Evolutionary conservation across 2,888 invertebrate species (phyloP), one percentile per base, ranked within the genome.

Genomic region (Himalopsyche japonica): DNA sequence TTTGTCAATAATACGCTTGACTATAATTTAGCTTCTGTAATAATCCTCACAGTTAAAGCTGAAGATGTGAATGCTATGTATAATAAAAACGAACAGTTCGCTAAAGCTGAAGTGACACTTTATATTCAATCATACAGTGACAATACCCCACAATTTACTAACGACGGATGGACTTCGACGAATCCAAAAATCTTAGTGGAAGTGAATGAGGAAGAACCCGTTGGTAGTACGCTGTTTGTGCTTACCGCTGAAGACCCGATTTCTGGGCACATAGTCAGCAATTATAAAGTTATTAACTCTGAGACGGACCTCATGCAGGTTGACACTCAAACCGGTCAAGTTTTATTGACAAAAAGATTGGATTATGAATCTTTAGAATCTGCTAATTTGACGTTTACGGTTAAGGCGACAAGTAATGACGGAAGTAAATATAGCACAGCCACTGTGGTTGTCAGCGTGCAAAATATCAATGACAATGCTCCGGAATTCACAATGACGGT

Each of bases 51-150:
- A 0, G 92, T 96, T 0, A 93, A 94, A 90, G 97, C 94, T 0
- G 90, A 91, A 27, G 97, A 97, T 89, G 86, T 93, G 3, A 96
- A 96, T 88, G 97, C 96, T 0, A 93, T 94, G 86, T 91, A 94
- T 0, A 92, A 95, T 87, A 93, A 92, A 80, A 94, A 95, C 2
- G 90, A 91, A 1, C 96, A 96, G 89, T 92, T 93, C 76, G 94
- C 94, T 79, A 90, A 92, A 81, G 94, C 93, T 0, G 96, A 96
- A 88, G 94, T 96, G 7, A 96, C 96, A 0, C 92, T 96, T 64
- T 96, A 96, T 88, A 93, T 97, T 37, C 95, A 96, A 89, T 95
- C 96, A 0, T 95, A 95, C 88, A 94, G 95, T 86, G 95, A 96
- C 87, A 94, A 95, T 88, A 95, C 95, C 89, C 96, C 97, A 0